A percentile compares a stretch with the other conserved stretches of the same genome.
phyloP scores from a whole-genome alignment of 2,888 invertebrate genomes.

The Sarcophaga variegata region DNA sequence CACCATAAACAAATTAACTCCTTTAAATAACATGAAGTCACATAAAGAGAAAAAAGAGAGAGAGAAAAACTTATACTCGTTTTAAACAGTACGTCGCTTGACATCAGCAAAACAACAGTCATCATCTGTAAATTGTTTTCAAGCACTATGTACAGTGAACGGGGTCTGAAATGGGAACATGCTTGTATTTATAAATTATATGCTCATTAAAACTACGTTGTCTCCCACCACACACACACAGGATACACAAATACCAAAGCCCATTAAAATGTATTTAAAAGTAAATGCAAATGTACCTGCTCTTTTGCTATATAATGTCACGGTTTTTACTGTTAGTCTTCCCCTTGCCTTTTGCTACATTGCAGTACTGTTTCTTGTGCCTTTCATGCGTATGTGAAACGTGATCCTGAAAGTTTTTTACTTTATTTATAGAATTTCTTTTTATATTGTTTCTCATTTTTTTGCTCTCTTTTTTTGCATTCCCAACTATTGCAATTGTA shows the following conservation, averaged over 20 bases:
- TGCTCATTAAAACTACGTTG: neutral
- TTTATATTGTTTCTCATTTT: neutral
- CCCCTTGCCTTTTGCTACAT: neutral
- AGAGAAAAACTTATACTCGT: no score
- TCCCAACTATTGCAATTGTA: neutral
- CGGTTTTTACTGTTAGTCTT: neutral
- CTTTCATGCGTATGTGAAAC: constrained; percentile 12
- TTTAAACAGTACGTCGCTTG: no score
- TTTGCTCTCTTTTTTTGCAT: constrained; percentile 1
- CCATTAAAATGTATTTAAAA: no score
- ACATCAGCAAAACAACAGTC: no score
- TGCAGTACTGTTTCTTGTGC: neutral
- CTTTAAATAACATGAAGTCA: neutral
- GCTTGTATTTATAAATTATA: no score
- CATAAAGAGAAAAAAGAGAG: no score
- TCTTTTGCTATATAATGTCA: neutral
- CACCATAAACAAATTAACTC: constrained; percentile 32
- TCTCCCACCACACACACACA: neutral
- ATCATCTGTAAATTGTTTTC: no score
- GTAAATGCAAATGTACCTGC: no score
- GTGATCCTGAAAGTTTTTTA: constrained; percentile 40
- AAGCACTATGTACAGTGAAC: no score
- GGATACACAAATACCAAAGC: neutral
- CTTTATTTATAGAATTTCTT: no score
- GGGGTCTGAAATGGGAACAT: no score